Evolutionary conservation across 2,113 vertebrate genomes (phyloP), one percentile per base, ranked within the genome.

Genomic region (Ranitomeya imitator): DNA sequence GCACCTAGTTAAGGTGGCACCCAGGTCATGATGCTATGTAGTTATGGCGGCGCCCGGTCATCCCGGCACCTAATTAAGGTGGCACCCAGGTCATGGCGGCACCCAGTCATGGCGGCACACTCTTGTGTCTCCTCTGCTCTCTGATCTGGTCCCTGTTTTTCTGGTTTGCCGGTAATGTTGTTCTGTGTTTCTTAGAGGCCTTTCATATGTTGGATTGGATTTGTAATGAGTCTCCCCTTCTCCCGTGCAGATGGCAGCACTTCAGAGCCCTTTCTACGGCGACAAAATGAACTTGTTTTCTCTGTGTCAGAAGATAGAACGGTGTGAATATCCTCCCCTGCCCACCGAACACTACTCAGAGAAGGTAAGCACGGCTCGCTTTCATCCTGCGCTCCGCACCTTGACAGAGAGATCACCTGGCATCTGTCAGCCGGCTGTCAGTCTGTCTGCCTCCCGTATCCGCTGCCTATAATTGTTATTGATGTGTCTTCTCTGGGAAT

Each of bases 231-330:
- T 69, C 16, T 67, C 13, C 15, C 78, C 78, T 83, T 83, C 19
- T 45, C 13, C 71, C 88, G 83, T 91, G 45, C 93, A 97, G 96
- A 97, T 97, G 96, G 96, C 96, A 45, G 96, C 96, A 90, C 95
- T 97, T 79, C 96, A 97, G 92, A 97, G 96, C 90, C 96, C 96
- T 55, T 97, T 97, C 92, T 97, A 97, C 0, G 96, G 96, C 55
- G 96, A 97, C 90, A 97, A 97, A 90, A 97, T 97, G 96, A 97
- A 96, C 89, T 94, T 97, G 89, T 95, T 95, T 90, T 96, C 96
- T 88, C 94, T 97, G 85, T 97, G 96, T 93, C 96, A 97, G 90
- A 97, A 97, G 93, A 97, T 97, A n/a, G 96, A 97, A 91, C 96
- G 96, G 85, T 97, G 96, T 71, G 96, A 96, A 90, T 96, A 96